Conservation (phyloP, 2,797 vertebrate genomes). For the Microhierax caerulescens region DNA sequence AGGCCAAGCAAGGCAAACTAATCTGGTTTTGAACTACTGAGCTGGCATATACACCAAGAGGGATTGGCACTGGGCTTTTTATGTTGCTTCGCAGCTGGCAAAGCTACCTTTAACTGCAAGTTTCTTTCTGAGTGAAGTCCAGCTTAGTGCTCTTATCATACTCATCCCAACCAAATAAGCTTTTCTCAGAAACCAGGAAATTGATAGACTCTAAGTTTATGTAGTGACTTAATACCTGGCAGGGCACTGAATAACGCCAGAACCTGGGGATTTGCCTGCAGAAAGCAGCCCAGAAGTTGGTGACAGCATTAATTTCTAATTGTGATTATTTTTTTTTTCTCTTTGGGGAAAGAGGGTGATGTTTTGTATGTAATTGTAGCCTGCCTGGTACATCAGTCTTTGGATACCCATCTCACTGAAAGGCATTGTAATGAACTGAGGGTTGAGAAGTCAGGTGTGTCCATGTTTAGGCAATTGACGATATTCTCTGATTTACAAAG, state of each 20-base stretch:
- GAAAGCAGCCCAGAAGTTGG: neutral
- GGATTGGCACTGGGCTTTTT: neutral
- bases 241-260: neutral
- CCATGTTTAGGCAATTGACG: neutral
- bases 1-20: neutral
- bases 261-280: neutral
- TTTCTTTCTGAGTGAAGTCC: neutral
- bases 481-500: neutral
- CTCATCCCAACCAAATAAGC: neutral
- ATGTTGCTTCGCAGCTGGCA: neutral
- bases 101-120: neutral
- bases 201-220: neutral
- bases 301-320: neutral
- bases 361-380: accelerated
- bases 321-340: neutral
- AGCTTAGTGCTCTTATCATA: neutral
- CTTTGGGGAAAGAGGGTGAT: neutral
- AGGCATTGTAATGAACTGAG: accelerated
- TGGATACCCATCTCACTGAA: neutral
- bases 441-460: neutral
- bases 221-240: neutral
- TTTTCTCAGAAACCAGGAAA: neutral
- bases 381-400: neutral
- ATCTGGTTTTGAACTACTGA: neutral
- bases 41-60: neutral